Base-by-base conservation (phyloP, 2,888 invertebrate species). In the Epinotia ramella region DNA sequence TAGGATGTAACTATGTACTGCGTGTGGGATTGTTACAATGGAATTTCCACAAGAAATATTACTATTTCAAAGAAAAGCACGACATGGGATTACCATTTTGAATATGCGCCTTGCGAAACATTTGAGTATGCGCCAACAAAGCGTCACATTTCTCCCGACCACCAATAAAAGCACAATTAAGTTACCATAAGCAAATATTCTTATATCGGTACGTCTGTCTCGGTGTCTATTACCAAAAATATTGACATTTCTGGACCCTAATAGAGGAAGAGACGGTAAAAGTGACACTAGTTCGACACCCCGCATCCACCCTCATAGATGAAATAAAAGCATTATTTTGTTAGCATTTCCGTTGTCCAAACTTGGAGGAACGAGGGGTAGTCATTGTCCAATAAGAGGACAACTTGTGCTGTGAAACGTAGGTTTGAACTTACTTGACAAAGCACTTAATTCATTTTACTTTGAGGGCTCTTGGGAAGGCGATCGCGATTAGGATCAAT, bases 261-360 rank as follows among this genome's bases (percentile, higher is more conserved):
- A 91, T 89, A 89, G 88, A 88, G 84, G 86, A 84, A 85, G 87
- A 87, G 86, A 87, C 87, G 89, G 88, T 86, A 88, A 87, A 89
- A 87, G 86, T 87, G 92, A 91, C 91, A 88, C 82, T 75, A 75
- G 70, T 71, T 83, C 79, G 83, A 88, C 87, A 88, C 89, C 89
- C 89, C 81, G 78, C 81, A 80, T 84, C 80, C 84, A 84, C 90
- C 91, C 89, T 84, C 84, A 81, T 82, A 81, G 84, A 91, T 90
- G 89, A 87, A 90, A 92, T 92, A 92, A 91, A 89, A 90, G 84
- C 84, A 89, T 89, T 87, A 88, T 84, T 81, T 83, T 79, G 81
- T 79, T 80, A 81, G 84, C 84, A 80, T 81, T 84, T 85, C 83
- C 77, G 79, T 73, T 74, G 80, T 82, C 76, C 56, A 76, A 76